Base-by-base conservation (phyloP, 2,888 invertebrate species). In the Marronus borbonicus region DNA sequence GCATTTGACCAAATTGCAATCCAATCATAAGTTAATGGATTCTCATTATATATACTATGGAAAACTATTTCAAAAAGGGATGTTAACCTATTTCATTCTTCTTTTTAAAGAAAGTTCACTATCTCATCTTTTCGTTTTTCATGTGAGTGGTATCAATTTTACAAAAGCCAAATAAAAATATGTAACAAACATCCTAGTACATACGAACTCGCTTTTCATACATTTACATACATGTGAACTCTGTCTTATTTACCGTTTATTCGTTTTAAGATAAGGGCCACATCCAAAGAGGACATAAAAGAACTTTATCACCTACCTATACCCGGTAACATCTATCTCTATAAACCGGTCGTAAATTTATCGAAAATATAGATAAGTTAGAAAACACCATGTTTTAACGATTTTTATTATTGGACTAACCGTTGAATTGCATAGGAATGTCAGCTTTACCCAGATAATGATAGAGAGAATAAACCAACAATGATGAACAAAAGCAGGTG, bases 381-480 rank as follows among this genome's bases (percentile, higher is more conserved):
- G 28, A 68, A 68, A 68, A 62, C 24, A 62, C 50, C 14, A 66
- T 10, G 50, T 49, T 50, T 24, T 49, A 49, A 20, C 36, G 14
- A 68, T n/a, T 31, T 68, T 68, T 68, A 68, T 68, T 17, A 28
- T 68, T 50, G 68, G 68, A 68, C 1, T 36, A 49, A 50, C 39
- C 50, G 50, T 20, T 24, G 68, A 68, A 39, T 36, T 44, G 39
- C 17, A n/a, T 10, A 39, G n/a, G 8, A 65, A 44, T 10, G 8
- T 5, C 39, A 8, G 17, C 12, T 65, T 20, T 65, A 39, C 2
- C 44, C 17, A 36, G 5, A 65, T 17, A 20, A 39, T 4, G 10
- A 24, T 24, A 24, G 24, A 24, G 24, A 44, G 5, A 1, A 65
- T 31, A 31, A 31, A 31, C 31, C 5, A 31, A 31, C 31, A 5